A percentile compares a stretch with the other conserved stretches of the same genome.
These are phyloP conservation scores for Melangyna quadrimaculata DNA, from an alignment of 2,888 invertebrate genomes.

Conservation along the genomic window DNA sequence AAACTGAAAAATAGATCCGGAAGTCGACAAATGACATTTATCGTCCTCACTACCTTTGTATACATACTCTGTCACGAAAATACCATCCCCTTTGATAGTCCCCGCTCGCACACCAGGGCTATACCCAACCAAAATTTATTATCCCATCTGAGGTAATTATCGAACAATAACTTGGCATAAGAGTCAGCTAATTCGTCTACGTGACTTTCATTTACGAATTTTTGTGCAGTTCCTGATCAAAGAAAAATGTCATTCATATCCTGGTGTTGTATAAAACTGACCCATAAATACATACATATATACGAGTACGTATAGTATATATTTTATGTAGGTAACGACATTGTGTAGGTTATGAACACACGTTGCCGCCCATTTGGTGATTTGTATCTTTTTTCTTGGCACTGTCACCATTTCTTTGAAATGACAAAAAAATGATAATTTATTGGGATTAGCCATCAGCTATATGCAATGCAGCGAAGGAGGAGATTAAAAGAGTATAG, in stretches of 20 bases:
- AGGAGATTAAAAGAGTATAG: not conserved
- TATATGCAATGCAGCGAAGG: not conserved
- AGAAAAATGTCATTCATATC: conserved; percentile 42
- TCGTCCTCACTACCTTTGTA: conserved; percentile 8
- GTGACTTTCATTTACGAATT: conserved; percentile 61
- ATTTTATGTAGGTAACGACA: not conserved
- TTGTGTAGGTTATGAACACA: conserved; percentile 16
- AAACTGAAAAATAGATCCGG: conserved; percentile 60
- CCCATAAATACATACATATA: not conserved
- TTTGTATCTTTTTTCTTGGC: conserved; percentile 57
- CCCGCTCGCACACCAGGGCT: not conserved
- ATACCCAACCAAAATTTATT: conserved; percentile 54
- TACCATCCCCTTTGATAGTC: conserved; percentile 37
- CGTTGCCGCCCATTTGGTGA: conserved; percentile 56
- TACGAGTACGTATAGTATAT: not conserved
- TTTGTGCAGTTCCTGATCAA: conserved; percentile 58
- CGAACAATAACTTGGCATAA: conserved; percentile 65
- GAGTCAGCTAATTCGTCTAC: conserved; percentile 59
- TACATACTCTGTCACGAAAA: conserved; percentile 17
- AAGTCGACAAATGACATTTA: conserved; percentile 64
- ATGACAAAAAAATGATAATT: conserved; percentile 62
- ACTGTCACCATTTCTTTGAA: conserved; percentile 61
- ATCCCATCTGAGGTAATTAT: conserved; percentile 46
- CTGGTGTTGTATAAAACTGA: conserved; percentile 32
- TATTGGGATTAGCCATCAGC: conserved; percentile 54